Conservation (phyloP, 1,140 invertebrate genomes). For the Hermetia illucens region DNA sequence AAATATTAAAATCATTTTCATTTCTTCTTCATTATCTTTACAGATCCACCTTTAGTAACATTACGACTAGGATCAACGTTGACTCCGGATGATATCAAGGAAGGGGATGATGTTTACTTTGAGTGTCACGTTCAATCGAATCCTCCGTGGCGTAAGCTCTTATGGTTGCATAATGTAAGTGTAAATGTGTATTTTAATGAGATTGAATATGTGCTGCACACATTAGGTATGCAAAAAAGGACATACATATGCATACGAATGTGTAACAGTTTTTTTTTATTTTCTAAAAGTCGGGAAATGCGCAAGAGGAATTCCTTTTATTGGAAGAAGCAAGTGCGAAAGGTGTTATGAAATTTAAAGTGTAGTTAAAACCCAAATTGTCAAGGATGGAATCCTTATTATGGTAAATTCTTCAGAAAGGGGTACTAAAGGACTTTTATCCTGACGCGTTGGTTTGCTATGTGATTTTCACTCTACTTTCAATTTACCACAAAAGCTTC, state of each 20-base stretch:
- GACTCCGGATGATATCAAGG: conserved; percentile 75
- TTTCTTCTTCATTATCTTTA: conserved; percentile 15
- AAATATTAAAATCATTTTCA: too few species aligned
- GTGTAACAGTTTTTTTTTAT: neutral
- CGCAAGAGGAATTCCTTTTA: too few species aligned
- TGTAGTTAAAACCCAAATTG: too few species aligned
- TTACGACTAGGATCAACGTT: conserved; percentile 70
- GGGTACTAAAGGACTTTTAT: too few species aligned
- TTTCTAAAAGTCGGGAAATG: too few species aligned
- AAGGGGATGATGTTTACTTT: conserved; percentile 86
- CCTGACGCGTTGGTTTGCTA: too few species aligned
- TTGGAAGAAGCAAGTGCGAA: too few species aligned
- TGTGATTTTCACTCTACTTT: too few species aligned
- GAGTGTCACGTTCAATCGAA: conserved; percentile 83
- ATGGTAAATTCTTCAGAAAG: too few species aligned
- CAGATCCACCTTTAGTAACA: conserved; percentile 73
- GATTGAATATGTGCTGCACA: neutral
- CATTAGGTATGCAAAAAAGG: neutral
- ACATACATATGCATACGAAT: neutral
- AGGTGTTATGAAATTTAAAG: too few species aligned
- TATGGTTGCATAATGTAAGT: conserved; percentile 77
- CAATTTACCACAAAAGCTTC: too few species aligned
- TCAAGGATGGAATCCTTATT: too few species aligned
- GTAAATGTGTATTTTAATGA: conserved; percentile 2
- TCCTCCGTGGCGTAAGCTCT: conserved; percentile 67